A percentile compares a stretch with the other conserved stretches of the same genome.
phyloP scores from a whole-genome alignment of 2,888 invertebrate species.

The Drosophila anomalipes region DNA sequence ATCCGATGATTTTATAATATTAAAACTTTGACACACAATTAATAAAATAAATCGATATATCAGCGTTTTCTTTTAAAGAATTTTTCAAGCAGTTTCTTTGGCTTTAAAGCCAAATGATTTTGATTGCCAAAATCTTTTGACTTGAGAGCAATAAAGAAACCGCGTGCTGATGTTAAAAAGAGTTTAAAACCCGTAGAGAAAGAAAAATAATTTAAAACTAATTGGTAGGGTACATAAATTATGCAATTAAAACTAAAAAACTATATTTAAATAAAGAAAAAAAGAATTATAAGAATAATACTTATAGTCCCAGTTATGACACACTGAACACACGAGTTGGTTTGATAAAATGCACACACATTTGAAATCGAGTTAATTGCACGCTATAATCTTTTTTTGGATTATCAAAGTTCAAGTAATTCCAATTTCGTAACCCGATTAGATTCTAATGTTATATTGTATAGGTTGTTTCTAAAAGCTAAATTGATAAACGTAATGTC shows the following conservation, averaged over 20 bases:
- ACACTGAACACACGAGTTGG: constrained; percentile 68
- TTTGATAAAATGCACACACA: constrained; percentile 75
- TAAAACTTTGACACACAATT: constrained; percentile 84
- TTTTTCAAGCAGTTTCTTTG: constrained; percentile 40
- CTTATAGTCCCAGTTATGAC: constrained; percentile 38
- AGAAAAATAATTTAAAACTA: constrained; percentile 39
- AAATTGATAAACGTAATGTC: neutral
- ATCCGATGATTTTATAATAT: constrained; percentile 84
- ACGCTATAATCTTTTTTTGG: constrained; percentile 63
- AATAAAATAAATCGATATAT: constrained; percentile 45
- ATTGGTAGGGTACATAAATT: constrained; percentile 52
- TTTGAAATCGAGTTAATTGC: constrained; percentile 74
- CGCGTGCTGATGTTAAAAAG: constrained; percentile 49
- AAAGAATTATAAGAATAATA: constrained; percentile 30
- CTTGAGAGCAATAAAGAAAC: constrained; percentile 61
- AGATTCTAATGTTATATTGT: constrained; percentile 5
- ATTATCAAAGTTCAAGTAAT: constrained; percentile 6
- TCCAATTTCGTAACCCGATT: constrained; percentile 10
- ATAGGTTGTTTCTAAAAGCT: constrained; percentile 22
- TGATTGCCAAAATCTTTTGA: constrained; percentile 47
- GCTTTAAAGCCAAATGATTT: constrained; percentile 29
- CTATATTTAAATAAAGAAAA: constrained; percentile 23
- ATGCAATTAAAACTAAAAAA: constrained; percentile 33
- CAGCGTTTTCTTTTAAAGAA: constrained; percentile 31
- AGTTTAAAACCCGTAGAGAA: constrained; percentile 41